These are phyloP conservation scores for Hesperophylax magnus DNA, from an alignment of 1,140 invertebrate species.

Conservation along the genomic window DNA sequence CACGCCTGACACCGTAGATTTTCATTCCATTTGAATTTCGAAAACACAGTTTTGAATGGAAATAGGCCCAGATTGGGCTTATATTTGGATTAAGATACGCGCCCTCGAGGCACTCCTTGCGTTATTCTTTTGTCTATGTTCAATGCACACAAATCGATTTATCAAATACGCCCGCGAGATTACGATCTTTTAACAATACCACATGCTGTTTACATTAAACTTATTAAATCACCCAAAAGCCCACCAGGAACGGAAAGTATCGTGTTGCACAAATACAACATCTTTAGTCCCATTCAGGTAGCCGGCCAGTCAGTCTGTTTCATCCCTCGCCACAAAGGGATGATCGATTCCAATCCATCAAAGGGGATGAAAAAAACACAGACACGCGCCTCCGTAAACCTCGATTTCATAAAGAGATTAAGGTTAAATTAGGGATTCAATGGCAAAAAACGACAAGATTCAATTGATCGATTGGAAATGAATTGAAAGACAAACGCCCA, in stretches of 20 bases:
- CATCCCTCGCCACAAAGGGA: slow-evolving; percentile 44
- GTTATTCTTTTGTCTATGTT: too few relatives aligned
- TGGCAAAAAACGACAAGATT: neutral
- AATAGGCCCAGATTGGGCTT: too few relatives aligned
- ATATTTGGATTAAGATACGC: too few relatives aligned
- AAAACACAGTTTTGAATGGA: too few relatives aligned
- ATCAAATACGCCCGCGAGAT: slow-evolving; percentile 19
- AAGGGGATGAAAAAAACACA: slow-evolving; percentile 45
- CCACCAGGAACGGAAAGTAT: slow-evolving; percentile 50
- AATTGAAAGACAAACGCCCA: slow-evolving; percentile 33
- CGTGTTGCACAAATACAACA: slow-evolving; percentile 55
- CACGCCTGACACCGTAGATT: too few relatives aligned
- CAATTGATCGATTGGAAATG: slow-evolving; percentile 29
- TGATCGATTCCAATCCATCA: slow-evolving; percentile 50
- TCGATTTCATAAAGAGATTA: slow-evolving; percentile 48
- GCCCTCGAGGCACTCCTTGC: too few relatives aligned
- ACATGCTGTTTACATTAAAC: slow-evolving; percentile 49
- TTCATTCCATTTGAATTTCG: too few relatives aligned
- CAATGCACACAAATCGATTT: slow-evolving; percentile 5
- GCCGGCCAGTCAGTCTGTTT: slow-evolving; percentile 28
- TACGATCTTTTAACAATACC: slow-evolving; percentile 35
- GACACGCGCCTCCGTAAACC: slow-evolving; percentile 51
- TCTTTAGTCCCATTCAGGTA: slow-evolving; percentile 32
- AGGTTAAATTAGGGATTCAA: slow-evolving; percentile 44
- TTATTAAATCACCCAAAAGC: slow-evolving; percentile 47